Base-by-base conservation (phyloP, 2,797 vertebrate genomes). In the Lerista edwardsae region DNA sequence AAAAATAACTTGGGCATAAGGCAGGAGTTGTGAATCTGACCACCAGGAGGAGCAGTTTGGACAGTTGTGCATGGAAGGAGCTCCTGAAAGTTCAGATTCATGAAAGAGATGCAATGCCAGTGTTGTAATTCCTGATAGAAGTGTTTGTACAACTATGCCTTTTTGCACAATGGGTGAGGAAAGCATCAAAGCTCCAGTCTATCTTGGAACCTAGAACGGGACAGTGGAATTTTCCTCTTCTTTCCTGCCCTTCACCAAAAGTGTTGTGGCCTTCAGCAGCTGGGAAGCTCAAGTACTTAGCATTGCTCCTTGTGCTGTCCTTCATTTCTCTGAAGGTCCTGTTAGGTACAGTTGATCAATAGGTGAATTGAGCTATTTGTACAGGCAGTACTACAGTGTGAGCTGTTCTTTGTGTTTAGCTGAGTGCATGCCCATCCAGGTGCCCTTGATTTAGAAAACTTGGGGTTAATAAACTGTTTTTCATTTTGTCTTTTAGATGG, bases 401-500 rank as follows among this genome's bases (percentile, higher is more conserved):
- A 67, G 27, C 64, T 55, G 65, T 17, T 17, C 39, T 47, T 34
- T n/a, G 55, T 55, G 21, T 23, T 34, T 84, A 4, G 27, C 64
- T 68, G 19, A 61, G 21, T 61, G 23, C 51, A 55, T 55, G 51
- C 51, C 51, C 51, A 55, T 55, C 51, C 11, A 2, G 14, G 47
- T 84, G 55, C 0, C 17, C 27, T 59, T 68, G 62, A 34, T 23
- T 39, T 75, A 25, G 29, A 34, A 79, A 31, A 31, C 51, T 47
- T 55, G 34, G 23, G 17, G 2, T 80, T 39, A 17, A 79, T 41
- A 36, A 36, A 12, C 23, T 68, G 19, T 36, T 36, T n/a, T 67
- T 31, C 51, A 71, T 68, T 80, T 68, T 75, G 21, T 61, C 55
- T 72, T 81, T 47, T 76, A 86, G 84, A 29, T 62, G 9, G 5